phyloP scores from a whole-genome alignment of 2,888 invertebrate genomes.

The Lagria hirta region DNA sequence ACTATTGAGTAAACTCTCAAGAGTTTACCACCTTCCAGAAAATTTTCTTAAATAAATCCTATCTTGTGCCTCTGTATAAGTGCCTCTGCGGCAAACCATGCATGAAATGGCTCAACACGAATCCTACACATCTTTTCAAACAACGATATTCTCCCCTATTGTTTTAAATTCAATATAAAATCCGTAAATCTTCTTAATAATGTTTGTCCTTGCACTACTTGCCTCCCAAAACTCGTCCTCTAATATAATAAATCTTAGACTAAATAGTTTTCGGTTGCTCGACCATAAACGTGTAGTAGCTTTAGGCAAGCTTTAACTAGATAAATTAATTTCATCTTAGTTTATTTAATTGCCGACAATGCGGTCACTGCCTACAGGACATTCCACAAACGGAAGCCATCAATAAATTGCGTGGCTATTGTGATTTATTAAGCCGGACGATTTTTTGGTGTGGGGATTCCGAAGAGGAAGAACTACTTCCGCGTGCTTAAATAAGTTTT shows the following conservation, averaged over 20 bases:
- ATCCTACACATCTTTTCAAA: constrained; percentile 16
- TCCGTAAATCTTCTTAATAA: constrained; percentile 14
- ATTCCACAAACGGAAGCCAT: constrained; percentile 15
- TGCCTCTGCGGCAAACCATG: constrained; percentile 13
- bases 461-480: too few species aligned
- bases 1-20: too few species aligned
- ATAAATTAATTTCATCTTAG: constrained; percentile 15
- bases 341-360: constrained; percentile 21
- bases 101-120: constrained; percentile 22
- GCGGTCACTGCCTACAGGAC: constrained; percentile 14
- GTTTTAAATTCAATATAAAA: constrained; percentile 20
- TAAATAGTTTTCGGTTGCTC: constrained; percentile 11
- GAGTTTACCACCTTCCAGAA: too few species aligned
- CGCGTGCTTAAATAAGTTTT: too few species aligned
- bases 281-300: too few species aligned
- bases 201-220: constrained; percentile 11
- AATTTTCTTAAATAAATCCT: too few species aligned
- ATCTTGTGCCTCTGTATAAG: too few species aligned
- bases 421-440: too few species aligned
- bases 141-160: constrained; percentile 16
- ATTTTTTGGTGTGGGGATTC: too few species aligned
- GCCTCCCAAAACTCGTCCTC: constrained; percentile 7
- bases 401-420: constrained; percentile 13
- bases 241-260: constrained; percentile 13
- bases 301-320: too few species aligned